Evolutionary conservation across 2,888 invertebrate species (phyloP), one percentile per base, ranked within the genome.

Genomic region (Incurvaria masculella): DNA sequence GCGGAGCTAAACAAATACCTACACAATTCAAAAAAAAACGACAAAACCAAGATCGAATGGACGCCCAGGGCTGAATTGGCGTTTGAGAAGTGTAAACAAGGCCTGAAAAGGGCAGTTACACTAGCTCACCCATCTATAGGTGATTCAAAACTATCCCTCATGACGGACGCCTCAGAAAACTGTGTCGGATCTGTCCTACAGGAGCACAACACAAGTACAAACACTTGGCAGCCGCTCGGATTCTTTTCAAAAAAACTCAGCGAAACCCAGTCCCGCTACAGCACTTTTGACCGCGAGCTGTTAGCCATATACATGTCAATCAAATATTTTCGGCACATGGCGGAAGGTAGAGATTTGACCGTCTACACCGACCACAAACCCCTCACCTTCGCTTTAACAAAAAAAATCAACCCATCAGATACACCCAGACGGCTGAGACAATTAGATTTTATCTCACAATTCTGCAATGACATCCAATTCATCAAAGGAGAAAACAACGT

Each of bases 401-500:
- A 49, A 43, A 18, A 14, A 23, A 21, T 27, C 2, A 21, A 41
- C 5, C 6, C n/a, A 5, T 51, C 48, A 2, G 52, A 52, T 23
- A 49, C 46, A 10, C 52, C 53, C 1, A 45, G 50, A 10, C 21
- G 50, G 17, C 44, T 43, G 1, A 21, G 52, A 17, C 45, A 53
- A 4, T 26, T 55, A 42, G 4, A 14, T 1, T 50, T 21, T 21
- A 49, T 64, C 10, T 47, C 54, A 2, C 57, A 64, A 48, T 66
- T 62, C 47, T 55, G 59, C 1, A 61, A 58, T 0, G 57, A 62
- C 21, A 63, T 66, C 4, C 51, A 51, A 4, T 56, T 66, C 48
- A 53, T 64, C 4, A 38, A 48, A 2, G 61, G 62, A 1, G 14
- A 43, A 8, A 49, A 55, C n/a, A 63, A 64, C 42, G 3, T 3